Evolutionary conservation across 2,888 invertebrate genomes (phyloP).

Genomic region (Agrilus biguttatus): DNA sequence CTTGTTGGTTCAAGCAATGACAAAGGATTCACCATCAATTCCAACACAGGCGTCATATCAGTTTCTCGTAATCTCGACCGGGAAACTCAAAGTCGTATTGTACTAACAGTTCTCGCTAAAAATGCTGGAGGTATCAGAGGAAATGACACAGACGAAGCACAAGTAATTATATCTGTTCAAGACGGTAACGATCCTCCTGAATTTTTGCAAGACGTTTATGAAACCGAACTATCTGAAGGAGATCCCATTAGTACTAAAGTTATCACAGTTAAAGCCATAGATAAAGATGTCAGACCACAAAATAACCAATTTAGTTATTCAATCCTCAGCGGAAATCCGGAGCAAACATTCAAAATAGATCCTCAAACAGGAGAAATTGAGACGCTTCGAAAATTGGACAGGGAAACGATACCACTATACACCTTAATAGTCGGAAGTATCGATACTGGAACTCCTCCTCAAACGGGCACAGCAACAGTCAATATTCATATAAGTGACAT

Average conservation of each 20-base stretch:
- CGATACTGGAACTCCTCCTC: constrained; percentile 77
- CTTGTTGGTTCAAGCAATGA: constrained; percentile 88
- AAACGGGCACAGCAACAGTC: constrained; percentile 80
- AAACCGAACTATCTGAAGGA: constrained; percentile 69
- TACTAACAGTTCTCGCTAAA: constrained; percentile 85
- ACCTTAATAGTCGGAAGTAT: constrained; percentile 72
- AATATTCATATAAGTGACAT: constrained; percentile 68
- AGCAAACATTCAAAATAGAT: constrained; percentile 77
- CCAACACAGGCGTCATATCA: constrained; percentile 69
- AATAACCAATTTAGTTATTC: constrained; percentile 88
- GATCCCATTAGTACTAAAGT: constrained; percentile 59
- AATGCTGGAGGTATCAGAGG: constrained; percentile 88
- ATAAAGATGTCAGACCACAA: constrained; percentile 80
- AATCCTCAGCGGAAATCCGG: constrained; percentile 69
- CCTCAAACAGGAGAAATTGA: constrained; percentile 73
- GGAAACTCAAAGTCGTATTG: constrained; percentile 79
- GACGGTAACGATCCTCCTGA: constrained; percentile 95
- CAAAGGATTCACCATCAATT: constrained; percentile 74
- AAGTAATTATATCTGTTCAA: constrained; percentile 83
- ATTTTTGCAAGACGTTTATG: constrained; percentile 67
- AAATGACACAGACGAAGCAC: constrained; percentile 90
- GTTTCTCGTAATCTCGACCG: constrained; percentile 72
- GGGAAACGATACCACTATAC: constrained; percentile 65
- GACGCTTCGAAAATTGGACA: constrained; percentile 59
- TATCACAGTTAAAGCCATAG: constrained; percentile 67